Base-by-base conservation (phyloP, 2,797 vertebrate species). In the Petrocephalus sullivani region DNA sequence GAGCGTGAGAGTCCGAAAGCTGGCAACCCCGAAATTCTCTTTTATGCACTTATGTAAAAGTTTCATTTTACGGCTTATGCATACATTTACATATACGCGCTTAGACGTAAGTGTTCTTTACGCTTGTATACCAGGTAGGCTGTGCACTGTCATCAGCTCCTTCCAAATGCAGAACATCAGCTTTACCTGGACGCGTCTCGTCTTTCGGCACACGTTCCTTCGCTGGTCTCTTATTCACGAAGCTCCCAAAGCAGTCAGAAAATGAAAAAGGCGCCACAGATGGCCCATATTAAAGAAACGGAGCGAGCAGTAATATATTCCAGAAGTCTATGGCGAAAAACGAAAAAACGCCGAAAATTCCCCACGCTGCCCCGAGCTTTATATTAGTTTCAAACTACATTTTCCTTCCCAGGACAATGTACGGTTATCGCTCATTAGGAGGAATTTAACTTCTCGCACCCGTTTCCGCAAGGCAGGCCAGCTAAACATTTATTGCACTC, bases 221-320 rank as follows among this genome's bases (percentile, higher is more conserved):
- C 21, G 19, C 16, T 64, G 4, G 46, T 83, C 14, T 23, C 28
- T 56, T 56, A 53, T 51, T 88, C 61, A 88, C 61, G 61, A 85
- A 88, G 88, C 67, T 53, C 54, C 49, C 49, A 46, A 75, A 57
- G n/a, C 82, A 46, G 8, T 51, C 28, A 37, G 49, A 10, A 86
- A 60, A 60, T 28, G n/a, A 46, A 19, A 56, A 85, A 71, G 71
- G 23, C 61, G 60, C 88, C 82, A 71, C 88, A 86, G 49, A 88
- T 71, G 88, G 61, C 61, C 88, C 88, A 88, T 88, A 71, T 37
- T 85, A 60, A 83, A 87, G 56, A 46, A 23, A 54, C 37, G 71
- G 16, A 46, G 14, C 21, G 23, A 19, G 64, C 57, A 57, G 53
- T 49, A 84, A 88, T 84, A 51, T 81, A 46, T 61, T 58, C 88